Base-by-base conservation (phyloP, 2,113 vertebrate genomes). In the Apistogramma diplotaenia region DNA sequence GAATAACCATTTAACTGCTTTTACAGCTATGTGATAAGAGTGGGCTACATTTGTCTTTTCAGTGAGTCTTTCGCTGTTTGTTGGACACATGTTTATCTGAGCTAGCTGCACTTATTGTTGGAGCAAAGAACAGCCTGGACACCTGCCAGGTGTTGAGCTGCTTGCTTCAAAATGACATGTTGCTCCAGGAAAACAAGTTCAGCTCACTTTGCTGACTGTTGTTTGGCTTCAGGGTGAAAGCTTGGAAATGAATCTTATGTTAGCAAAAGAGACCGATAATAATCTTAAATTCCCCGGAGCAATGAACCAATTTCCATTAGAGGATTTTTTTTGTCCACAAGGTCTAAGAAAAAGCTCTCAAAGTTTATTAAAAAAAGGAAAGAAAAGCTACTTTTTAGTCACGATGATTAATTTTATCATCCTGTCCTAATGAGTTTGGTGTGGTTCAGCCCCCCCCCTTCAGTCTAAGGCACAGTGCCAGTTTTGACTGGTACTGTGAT, bases 51-150 rank as follows among this genome's bases (percentile, higher is more conserved):
- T 51, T 75, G 19, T 73, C 23, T 78, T 62, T 59, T 83, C 31
- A 37, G 12, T 51, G 54, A 62, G 37, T 59, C 56, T 80, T 82
- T 75, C 59, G 60, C 58, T 82, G 7, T 72, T 65, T 85, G 77
- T 46, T 84, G 29, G 81, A 76, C 57, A 78, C 73, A 65, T 59
- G 40, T 89, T 86, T 86, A 81, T 89, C 23, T 83, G 60, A 51
- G 23, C 25, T 73, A 27, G 67, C 35, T 74, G 19, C 72, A 81
- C 90, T 74, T 43, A 75, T 89, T 80, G 83, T 29, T 25, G 54
- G 61, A 82, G 86, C 49, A 76, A 60, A 77, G 8, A 60, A 77
- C 58, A 37, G 49, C 59, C 58, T 82, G 75, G 74, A 84, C 29
- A 40, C 75, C 57, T 83, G 70, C 89, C 82, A 78, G 53, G 67